These are phyloP conservation scores for Temnothorax unifasciatus DNA, from an alignment of 2,888 invertebrate genomes.

Conservation along the genomic window DNA sequence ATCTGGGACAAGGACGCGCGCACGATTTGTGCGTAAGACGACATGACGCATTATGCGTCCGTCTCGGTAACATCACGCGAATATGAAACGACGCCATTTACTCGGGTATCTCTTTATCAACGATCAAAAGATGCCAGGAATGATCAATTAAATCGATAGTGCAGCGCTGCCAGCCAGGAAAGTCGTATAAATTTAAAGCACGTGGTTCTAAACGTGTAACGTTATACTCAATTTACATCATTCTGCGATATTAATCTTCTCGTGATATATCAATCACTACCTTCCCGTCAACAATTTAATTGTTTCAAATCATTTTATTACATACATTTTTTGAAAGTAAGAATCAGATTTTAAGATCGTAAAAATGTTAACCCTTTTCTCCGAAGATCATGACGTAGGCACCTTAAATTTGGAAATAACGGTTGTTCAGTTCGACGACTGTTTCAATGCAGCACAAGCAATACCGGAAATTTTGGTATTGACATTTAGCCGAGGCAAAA, in stretches of 20 bases:
- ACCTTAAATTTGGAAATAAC: slow-evolving; percentile 1
- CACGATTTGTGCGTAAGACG: slow-evolving; percentile 72
- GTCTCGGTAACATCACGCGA: slow-evolving; percentile 47
- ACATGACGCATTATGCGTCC: slow-evolving; percentile 52
- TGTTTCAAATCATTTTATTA: not conserved
- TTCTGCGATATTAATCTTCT: not conserved
- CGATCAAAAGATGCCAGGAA: not conserved
- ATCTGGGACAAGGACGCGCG: slow-evolving; percentile 84
- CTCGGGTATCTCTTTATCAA: slow-evolving; percentile 4
- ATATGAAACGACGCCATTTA: slow-evolving; percentile 47
- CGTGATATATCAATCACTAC: not conserved
- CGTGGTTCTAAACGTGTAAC: not conserved
- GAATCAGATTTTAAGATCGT: not conserved
- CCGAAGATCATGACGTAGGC: not conserved
- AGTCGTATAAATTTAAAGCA: slow-evolving; percentile 16
- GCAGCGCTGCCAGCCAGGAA: not conserved
- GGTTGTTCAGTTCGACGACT: not conserved
- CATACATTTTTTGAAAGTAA: not conserved
- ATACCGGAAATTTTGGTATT: slow-evolving; percentile 46
- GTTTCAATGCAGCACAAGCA: not conserved
- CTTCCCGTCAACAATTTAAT: not conserved
- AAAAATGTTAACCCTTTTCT: not conserved
- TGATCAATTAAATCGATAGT: slow-evolving; percentile 27
- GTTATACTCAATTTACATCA: slow-evolving; percentile 25
- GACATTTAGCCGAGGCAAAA: slow-evolving; percentile 31